phyloP scores from a whole-genome alignment of 2,797 vertebrate genomes.

The Sebastes elongatus region DNA sequence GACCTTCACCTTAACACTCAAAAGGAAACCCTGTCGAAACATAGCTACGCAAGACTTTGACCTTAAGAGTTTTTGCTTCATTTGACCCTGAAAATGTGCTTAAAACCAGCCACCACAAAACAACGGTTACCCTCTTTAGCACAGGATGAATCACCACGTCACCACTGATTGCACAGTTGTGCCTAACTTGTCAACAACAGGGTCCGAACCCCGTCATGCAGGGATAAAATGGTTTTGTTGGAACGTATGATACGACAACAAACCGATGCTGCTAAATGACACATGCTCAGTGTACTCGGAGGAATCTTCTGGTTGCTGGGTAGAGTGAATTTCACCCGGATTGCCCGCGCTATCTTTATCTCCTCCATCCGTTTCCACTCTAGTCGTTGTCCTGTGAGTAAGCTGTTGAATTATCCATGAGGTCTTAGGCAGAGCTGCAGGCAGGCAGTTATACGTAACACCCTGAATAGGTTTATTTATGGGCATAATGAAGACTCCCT shows the following conservation, averaged over 20 bases:
- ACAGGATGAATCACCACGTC: background rate
- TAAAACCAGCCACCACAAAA: background rate
- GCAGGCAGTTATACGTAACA: slow-evolving; percentile 22
- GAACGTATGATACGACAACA: background rate
- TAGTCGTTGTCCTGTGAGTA: slow-evolving; percentile 37
- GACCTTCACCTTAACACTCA: background rate
- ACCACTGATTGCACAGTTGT: slow-evolving; percentile 19
- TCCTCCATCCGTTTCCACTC: slow-evolving; percentile 23
- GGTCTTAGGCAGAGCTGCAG: slow-evolving; percentile 33
- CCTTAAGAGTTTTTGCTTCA: background rate
- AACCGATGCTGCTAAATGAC: background rate
- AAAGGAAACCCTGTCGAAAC: background rate
- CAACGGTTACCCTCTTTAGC: background rate
- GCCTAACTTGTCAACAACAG: background rate
- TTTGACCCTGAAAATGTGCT: background rate
- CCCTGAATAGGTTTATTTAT: slow-evolving; percentile 20
- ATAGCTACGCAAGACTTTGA: fast-evolving
- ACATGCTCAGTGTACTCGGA: background rate
- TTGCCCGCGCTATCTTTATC: slow-evolving; percentile 65
- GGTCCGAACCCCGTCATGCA: background rate
- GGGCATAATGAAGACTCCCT: slow-evolving; percentile 30
- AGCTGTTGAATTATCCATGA: slow-evolving; percentile 70
- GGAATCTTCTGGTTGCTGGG: slow-evolving; percentile 61
- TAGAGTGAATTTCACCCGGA: slow-evolving; percentile 42
- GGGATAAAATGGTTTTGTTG: background rate